These are phyloP conservation scores for Lepidostoma basale DNA, from an alignment of 1,140 invertebrate species.

Conservation along the genomic window DNA sequence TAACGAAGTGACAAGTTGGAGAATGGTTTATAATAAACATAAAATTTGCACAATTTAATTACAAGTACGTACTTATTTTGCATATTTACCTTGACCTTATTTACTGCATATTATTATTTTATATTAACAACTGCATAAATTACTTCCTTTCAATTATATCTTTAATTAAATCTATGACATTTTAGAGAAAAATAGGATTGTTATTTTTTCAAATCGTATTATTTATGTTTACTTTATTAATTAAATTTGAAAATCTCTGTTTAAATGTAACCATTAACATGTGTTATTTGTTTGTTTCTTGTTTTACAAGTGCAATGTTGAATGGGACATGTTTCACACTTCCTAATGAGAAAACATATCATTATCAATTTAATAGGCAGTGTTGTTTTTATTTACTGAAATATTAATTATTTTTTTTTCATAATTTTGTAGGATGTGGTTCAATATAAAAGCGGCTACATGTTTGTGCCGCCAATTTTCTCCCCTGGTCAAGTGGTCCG, in stretches of 20 bases:
- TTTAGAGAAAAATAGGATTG: not conserved
- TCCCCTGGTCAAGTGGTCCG: conserved; percentile 23
- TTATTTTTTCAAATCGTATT: not conserved
- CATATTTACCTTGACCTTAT: conserved; percentile 10
- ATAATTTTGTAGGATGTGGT: conserved; percentile 40
- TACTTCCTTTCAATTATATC: not conserved
- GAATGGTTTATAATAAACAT: not conserved
- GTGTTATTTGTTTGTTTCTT: not conserved
- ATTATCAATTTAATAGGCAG: too few relatives aligned
- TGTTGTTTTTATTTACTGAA: not conserved
- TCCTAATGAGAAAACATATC: too few relatives aligned
- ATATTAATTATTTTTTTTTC: not conserved
- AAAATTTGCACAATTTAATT: conserved; percentile 4
- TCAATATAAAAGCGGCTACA: conserved; percentile 29
- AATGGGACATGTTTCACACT: too few relatives aligned
- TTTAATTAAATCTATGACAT: not conserved
- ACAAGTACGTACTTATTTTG: conserved; percentile 3
- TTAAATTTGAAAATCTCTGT: too few relatives aligned
- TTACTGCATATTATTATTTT: not conserved
- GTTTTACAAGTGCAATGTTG: not conserved
- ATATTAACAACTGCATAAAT: not conserved
- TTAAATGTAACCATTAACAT: not conserved
- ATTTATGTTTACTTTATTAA: too few relatives aligned
- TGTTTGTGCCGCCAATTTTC: conserved; percentile 37
- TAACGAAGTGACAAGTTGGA: not conserved